These are phyloP conservation scores for Acleris sparsana DNA, from an alignment of 2,888 invertebrate species.

Conservation along the genomic window DNA sequence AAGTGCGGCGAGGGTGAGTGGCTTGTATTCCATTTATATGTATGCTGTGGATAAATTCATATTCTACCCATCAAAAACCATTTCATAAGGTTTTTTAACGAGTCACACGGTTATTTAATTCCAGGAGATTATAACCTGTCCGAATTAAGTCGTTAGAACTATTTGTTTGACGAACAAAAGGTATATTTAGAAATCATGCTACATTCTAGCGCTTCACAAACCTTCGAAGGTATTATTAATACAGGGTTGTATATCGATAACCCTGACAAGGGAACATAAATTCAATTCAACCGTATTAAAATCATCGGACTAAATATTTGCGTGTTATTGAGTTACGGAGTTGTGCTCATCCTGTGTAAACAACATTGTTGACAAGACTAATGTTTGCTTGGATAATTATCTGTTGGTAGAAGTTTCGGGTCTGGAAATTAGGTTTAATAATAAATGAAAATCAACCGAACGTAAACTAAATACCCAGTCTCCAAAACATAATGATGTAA, in stretches of 20 bases:
- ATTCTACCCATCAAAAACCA: no score
- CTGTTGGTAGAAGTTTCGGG: conserved; percentile 1
- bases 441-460: no score
- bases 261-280: conserved; percentile 22
- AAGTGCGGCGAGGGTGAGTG: no score
- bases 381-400: conserved; percentile 26
- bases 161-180: no score
- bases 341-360: conserved; percentile 14
- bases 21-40: no score
- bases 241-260: conserved; percentile 19
- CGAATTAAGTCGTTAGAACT: not conserved
- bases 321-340: conserved; percentile 12
- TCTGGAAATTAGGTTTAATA: no score
- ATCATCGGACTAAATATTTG: conserved; percentile 24
- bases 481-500: no score
- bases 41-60: no score
- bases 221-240: conserved; percentile 17
- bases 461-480: no score
- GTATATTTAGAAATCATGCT: not conserved
- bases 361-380: conserved; percentile 15
- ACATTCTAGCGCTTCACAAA: conserved; percentile 14
- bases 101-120: no score
- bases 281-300: conserved; percentile 27
- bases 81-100: no score
- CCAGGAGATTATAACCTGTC: no score